Conservation (phyloP, 1,140 invertebrate genomes). For the Anastrepha ludens region DNA sequence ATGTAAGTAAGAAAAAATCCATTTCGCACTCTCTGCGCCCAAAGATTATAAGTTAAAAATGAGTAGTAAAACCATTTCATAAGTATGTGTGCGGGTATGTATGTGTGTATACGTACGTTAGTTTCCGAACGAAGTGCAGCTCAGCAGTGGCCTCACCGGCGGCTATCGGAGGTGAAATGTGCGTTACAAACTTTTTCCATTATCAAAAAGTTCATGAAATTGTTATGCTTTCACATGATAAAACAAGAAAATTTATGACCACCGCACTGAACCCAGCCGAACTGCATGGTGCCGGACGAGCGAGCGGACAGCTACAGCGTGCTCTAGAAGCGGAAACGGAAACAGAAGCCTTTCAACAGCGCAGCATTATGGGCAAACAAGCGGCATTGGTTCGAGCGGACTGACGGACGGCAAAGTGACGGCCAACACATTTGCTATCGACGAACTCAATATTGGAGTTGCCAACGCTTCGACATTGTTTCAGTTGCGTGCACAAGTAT, state of each 20-base stretch:
- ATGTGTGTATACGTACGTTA: neutral
- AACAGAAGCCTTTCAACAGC: conserved; percentile 28
- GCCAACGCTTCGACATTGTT: neutral
- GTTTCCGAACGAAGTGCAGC: neutral
- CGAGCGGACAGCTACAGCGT: conserved; percentile 1
- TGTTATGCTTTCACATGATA: conserved; percentile 54
- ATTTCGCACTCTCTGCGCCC: neutral
- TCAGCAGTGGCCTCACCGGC: neutral
- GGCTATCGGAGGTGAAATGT: conserved; percentile 35
- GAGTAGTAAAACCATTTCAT: neutral
- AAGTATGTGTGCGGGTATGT: neutral
- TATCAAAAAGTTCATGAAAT: conserved; percentile 55
- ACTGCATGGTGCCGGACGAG: conserved; percentile 15
- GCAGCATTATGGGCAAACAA: neutral
- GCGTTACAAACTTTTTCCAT: conserved; percentile 54
- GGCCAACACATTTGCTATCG: conserved; percentile 19
- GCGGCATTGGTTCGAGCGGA: neutral
- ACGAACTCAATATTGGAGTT: neutral
- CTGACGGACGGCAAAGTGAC: neutral
- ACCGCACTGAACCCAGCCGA: conserved; percentile 29
- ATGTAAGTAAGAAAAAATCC: neutral
- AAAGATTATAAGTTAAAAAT: conserved; percentile 32
- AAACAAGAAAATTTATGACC: conserved; percentile 53
- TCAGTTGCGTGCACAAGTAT: neutral
- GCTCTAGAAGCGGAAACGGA: conserved; percentile 1